Evolutionary conservation across 2,113 vertebrate genomes (phyloP).

Genomic region (Solea solea): DNA sequence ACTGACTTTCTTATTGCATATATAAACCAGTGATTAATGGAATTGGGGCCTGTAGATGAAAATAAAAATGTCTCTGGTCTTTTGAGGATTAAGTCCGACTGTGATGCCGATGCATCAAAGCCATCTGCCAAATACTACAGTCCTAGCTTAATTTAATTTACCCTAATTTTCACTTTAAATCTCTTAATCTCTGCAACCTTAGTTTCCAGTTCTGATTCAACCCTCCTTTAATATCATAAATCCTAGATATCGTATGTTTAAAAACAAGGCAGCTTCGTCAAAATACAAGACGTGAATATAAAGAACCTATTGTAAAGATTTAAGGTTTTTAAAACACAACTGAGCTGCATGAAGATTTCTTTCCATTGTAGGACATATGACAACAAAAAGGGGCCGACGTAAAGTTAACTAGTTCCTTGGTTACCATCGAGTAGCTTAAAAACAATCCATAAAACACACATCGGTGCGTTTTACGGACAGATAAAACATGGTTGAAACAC

Average conservation of each 20-base stretch:
- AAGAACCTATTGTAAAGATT: constrained; percentile 28
- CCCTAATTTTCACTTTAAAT: constrained; percentile 25
- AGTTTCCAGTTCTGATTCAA: constrained; percentile 27
- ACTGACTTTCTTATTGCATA: constrained; percentile 33
- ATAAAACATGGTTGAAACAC: constrained; percentile 45
- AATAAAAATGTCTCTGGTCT: constrained; percentile 35
- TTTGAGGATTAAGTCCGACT: constrained; percentile 44
- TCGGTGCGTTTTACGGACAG: constrained; percentile 52
- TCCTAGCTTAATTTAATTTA: constrained; percentile 33
- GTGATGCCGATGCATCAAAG: constrained; percentile 6
- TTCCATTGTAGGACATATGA: constrained; percentile 22
- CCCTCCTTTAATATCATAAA: constrained; percentile 14
- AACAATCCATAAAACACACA: constrained; percentile 61
- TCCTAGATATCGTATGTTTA: constrained; percentile 13
- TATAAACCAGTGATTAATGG: constrained; percentile 37
- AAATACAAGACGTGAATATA: neutral
- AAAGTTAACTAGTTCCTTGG: constrained; percentile 48
- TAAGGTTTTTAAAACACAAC: neutral
- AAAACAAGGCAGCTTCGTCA: constrained; percentile 19
- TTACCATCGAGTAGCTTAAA: constrained; percentile 47
- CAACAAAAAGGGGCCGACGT: constrained; percentile 13
- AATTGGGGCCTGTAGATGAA: constrained; percentile 29
- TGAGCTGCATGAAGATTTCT: constrained; percentile 12
- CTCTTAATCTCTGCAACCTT: constrained; percentile 34
- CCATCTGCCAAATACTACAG: constrained; percentile 23